These are phyloP conservation scores for Chrysocyon brachyurus DNA, from an alignment of 2,797 vertebrate species.

Conservation along the genomic window DNA sequence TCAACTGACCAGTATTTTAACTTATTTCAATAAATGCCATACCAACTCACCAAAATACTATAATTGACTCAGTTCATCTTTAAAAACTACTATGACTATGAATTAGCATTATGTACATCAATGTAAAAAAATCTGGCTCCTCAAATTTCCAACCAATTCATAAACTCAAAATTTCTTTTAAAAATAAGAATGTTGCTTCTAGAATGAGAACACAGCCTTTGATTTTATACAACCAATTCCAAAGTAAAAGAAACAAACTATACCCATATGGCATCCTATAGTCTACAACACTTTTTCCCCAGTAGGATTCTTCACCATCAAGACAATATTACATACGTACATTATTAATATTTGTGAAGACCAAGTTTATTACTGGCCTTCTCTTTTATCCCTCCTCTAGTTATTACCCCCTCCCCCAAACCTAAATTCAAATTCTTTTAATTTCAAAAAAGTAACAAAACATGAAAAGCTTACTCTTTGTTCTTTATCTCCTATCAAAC, in stretches of 20 bases:
- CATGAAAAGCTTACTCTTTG: constrained; percentile 92
- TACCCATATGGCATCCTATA: background rate
- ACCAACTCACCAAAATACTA: background rate
- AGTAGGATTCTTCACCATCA: background rate
- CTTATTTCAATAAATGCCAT: background rate
- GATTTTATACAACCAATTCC: constrained; percentile 36
- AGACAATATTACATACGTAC: background rate
- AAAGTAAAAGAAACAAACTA: background rate
- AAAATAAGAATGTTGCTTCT: background rate
- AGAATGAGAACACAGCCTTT: background rate
- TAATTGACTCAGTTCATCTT: background rate
- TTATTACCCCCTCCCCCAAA: background rate
- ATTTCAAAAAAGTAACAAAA: background rate
- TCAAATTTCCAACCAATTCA: background rate
- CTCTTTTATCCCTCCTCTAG: background rate
- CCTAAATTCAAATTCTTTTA: constrained; percentile 24
- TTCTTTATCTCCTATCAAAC: constrained; percentile 97
- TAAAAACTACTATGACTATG: background rate
- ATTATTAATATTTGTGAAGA: background rate
- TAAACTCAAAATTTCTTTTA: background rate
- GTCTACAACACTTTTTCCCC: background rate
- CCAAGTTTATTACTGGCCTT: background rate
- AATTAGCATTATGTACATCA: background rate
- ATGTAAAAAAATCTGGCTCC: constrained; percentile 45
- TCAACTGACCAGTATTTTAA: background rate